These are phyloP conservation scores for Cebus imitator DNA, from an alignment of 2,113 vertebrate genomes.

Conservation along the genomic window DNA sequence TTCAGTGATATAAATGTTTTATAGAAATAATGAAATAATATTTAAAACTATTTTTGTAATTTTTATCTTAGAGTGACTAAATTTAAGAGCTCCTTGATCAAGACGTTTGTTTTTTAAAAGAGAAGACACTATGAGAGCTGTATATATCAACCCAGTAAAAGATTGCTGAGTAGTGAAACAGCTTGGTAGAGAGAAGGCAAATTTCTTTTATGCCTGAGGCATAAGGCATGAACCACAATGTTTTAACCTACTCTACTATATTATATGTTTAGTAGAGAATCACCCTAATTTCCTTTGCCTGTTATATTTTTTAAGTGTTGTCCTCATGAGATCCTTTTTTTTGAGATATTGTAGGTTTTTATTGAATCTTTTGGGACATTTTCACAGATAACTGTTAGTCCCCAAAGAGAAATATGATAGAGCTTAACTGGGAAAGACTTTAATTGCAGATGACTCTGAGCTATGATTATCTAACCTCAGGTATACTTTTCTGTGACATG, in stretches of 20 bases:
- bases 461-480: background rate
- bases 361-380: background rate
- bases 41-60: constrained; percentile 2
- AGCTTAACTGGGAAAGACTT: background rate
- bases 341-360: background rate
- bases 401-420: background rate
- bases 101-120: background rate
- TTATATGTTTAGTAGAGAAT: background rate
- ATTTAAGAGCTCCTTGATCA: background rate
- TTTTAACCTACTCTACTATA: background rate
- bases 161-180: background rate
- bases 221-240: background rate
- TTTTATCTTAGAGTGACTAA: background rate
- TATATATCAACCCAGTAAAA: background rate
- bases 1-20: background rate
- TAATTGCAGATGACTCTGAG: background rate
- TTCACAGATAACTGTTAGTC: background rate
- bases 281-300: background rate
- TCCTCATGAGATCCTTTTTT: background rate
- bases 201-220: background rate
- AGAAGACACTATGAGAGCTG: background rate
- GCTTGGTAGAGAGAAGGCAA: background rate
- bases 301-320: background rate
- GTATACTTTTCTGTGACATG: background rate
- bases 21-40: background rate